A percentile compares a stretch with the other conserved stretches of the same genome.
These are phyloP conservation scores for Zophobas atratus DNA, from an alignment of 1,140 invertebrate species.

Conservation along the genomic window DNA sequence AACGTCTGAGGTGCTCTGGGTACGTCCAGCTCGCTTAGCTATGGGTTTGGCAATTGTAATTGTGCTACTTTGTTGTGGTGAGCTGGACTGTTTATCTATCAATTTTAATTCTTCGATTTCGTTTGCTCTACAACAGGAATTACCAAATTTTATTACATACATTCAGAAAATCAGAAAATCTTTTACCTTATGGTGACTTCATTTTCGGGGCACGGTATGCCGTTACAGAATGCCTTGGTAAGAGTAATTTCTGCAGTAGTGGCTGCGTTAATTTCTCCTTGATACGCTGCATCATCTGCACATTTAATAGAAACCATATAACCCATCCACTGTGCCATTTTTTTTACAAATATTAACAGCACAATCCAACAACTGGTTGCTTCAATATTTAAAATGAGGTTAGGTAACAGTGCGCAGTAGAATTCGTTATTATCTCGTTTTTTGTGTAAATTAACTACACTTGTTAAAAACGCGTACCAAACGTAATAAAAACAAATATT, in stretches of 20 bases:
- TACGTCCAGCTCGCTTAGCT: conserved; percentile 70
- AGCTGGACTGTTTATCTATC: conserved; percentile 71
- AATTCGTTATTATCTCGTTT: conserved; percentile 10
- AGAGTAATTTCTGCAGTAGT: conserved; percentile 82
- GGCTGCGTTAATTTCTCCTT: conserved; percentile 85
- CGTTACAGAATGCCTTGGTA: conserved; percentile 85
- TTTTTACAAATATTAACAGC: conserved; percentile 59
- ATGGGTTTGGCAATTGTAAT: conserved; percentile 73
- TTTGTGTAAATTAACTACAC: background rate
- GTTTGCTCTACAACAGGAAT: conserved; percentile 70
- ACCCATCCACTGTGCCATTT: conserved; percentile 79
- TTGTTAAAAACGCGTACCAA: background rate
- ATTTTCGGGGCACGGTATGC: conserved; percentile 73
- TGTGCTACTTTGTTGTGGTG: conserved; percentile 67
- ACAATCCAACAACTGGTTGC: conserved; percentile 33
- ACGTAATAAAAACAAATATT: too few relatives aligned
- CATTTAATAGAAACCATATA: conserved; percentile 86
- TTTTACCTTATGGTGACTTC: conserved; percentile 60
- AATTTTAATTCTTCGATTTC: conserved; percentile 76
- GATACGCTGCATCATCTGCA: conserved; percentile 79
- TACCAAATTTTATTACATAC: background rate
- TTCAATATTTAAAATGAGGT: conserved; percentile 20
- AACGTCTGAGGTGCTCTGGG: conserved; percentile 69
- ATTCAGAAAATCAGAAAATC: background rate
- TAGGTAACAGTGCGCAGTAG: conserved; percentile 35